Percentiles rank a stretch among this genome's conserved stretches.
Conservation (phyloP, 2,888 invertebrate genomes). For the Zygaena filipendulae region DNA sequence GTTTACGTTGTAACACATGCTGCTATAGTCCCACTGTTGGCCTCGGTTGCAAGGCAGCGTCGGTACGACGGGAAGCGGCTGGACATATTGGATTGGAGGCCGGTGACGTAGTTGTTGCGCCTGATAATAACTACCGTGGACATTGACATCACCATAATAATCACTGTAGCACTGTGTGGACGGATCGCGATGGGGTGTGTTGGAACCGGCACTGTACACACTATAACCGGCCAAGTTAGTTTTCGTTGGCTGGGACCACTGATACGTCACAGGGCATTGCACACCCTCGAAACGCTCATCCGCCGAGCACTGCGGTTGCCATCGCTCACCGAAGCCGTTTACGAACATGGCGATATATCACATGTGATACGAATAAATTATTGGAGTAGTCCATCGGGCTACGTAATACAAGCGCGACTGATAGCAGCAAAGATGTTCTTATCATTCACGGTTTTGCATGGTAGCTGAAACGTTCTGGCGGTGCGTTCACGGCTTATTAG, state of each 20-base stretch:
- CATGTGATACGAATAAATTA: slow-evolving; percentile 14
- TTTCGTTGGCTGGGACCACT: slow-evolving; percentile 33
- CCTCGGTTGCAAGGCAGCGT: slow-evolving; percentile 58
- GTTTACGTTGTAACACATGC: slow-evolving; percentile 74
- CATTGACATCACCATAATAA: slow-evolving; percentile 24
- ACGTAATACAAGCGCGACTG: slow-evolving; percentile 56
- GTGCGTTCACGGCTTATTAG: slow-evolving; percentile 44
- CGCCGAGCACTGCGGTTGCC: slow-evolving; percentile 34
- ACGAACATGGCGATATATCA: slow-evolving; percentile 36
- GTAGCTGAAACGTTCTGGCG: slow-evolving; percentile 56
- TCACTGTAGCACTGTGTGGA: slow-evolving; percentile 36
- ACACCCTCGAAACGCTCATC: slow-evolving; percentile 32
- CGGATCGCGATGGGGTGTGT: slow-evolving; percentile 18
- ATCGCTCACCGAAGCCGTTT: slow-evolving; percentile 26
- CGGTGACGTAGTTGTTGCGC: slow-evolving; percentile 12
- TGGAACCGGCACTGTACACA: slow-evolving; percentile 25
- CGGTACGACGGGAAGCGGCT: slow-evolving; percentile 26
- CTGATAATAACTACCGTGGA: slow-evolving; percentile 22
- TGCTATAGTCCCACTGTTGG: slow-evolving; percentile 71
- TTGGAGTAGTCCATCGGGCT: slow-evolving; percentile 49
- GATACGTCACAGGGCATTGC: slow-evolving; percentile 39
- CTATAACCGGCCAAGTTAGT: slow-evolving; percentile 29
- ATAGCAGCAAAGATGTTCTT: slow-evolving; percentile 55
- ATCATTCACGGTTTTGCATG: slow-evolving; percentile 41
- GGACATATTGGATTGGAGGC: slow-evolving; percentile 24